These are phyloP conservation scores for Pseudonaja textilis DNA, from an alignment of 2,113 vertebrate genomes.

Conservation along the genomic window DNA sequence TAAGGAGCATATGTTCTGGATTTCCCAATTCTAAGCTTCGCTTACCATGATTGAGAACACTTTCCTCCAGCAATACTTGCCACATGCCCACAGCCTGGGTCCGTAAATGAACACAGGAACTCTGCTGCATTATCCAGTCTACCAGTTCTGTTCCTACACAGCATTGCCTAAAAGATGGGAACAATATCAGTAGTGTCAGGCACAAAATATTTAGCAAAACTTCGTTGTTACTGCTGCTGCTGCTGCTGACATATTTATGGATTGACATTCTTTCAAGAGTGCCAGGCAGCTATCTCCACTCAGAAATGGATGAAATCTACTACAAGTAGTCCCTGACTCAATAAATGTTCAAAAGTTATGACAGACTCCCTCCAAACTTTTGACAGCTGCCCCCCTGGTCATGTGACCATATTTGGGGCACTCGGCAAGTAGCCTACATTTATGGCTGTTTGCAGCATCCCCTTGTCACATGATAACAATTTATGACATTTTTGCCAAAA, in stretches of 20 bases:
- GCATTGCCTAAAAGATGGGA: conserved; percentile 78
- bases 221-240: background rate
- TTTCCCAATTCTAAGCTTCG: conserved; percentile 6
- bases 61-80: conserved; percentile 95
- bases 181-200: background rate
- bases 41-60: conserved; percentile 94
- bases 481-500: background rate
- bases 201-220: background rate
- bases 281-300: background rate
- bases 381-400: background rate
- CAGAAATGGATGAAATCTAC: background rate
- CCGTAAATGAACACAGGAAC: conserved; percentile 88
- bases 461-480: background rate
- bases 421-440: background rate
- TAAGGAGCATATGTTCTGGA: conserved; percentile 17
- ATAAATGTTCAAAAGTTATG: background rate
- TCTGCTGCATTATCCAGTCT: conserved; percentile 96
- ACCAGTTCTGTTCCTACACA: conserved; percentile 96
- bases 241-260: background rate
- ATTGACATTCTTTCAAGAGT: background rate
- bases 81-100: conserved; percentile 96
- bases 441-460: background rate
- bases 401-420: background rate
- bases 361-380: background rate
- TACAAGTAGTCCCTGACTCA: background rate